Evolutionary conservation across 23 tunicate species (phyloP), one percentile per base, ranked within the genome.

Genomic region (Phallusia fumigata): DNA sequence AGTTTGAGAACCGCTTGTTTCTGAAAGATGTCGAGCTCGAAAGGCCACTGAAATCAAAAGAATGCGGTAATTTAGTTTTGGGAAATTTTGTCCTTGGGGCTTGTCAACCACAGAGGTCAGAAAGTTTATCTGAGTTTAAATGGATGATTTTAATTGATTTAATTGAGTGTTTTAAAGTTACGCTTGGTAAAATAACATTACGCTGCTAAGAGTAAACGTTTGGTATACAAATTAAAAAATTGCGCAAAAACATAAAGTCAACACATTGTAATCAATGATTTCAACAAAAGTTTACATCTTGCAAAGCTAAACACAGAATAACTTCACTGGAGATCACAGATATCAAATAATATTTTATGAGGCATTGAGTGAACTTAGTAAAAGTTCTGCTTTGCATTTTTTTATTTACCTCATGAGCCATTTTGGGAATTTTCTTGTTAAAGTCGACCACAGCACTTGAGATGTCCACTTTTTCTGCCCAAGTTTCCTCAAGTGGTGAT

Each of bases 1-100:
- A 96, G 65, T 19, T 77, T 78, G 45, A 96, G 73, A 31, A 96
- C 88, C 2, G 99, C 99, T 47, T 88, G 93, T 73, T 96, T 84
- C 80, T 96, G 99, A 81, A 96, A 96, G 8, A 81, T 81, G 75
- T 96, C 99, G 32, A 96, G 75, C 65, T 91, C 96, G 75, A 96
- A 96, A 0, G 99, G 99, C 45, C 73, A 96, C 95, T 93, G 78
- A 24, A 89, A 74, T n/a, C n/a, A 76, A 80, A 79, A 28, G 73
- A 8, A 58, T 40, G 5, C 47, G 10, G 47, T 10, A 40, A 3
- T 40, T 40, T 40, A 40, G 47, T 40, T 40, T 40, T 40, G 33
- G 24, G 5, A 30, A 6, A 8, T 64, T 26, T 19, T 26, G 28
- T 3, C 65, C 26, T 19, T 81, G 3, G 31, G 44, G 34, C 45